phyloP scores from a whole-genome alignment of 2,888 invertebrate species.

The Mamestra brassicae region DNA sequence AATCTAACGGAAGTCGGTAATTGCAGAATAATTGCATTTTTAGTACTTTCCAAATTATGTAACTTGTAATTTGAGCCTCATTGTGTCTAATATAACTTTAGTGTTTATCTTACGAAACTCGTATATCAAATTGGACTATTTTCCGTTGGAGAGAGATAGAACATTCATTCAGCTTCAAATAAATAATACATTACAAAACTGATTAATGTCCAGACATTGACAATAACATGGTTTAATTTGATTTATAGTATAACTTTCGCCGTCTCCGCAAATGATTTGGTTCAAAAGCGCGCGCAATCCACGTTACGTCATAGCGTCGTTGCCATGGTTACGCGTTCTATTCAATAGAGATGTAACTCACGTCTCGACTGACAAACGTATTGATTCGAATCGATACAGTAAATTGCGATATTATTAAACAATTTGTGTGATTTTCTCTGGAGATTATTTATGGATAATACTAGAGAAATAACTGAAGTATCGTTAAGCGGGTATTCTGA shows the following conservation, averaged over 20 bases:
- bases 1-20: slow-evolving; percentile 25
- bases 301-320: slow-evolving; percentile 63
- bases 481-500: not conserved
- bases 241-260: slow-evolving; percentile 86
- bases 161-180: slow-evolving; percentile 60
- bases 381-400: slow-evolving; percentile 28
- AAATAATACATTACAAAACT: slow-evolving; percentile 69
- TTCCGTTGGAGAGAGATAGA: slow-evolving; percentile 57
- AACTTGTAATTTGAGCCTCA: slow-evolving; percentile 37
- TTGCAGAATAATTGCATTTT: slow-evolving; percentile 17
- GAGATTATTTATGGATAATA: slow-evolving; percentile 8
- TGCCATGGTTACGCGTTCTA: slow-evolving; percentile 57
- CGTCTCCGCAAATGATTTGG: slow-evolving; percentile 81
- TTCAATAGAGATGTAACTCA: slow-evolving; percentile 43
- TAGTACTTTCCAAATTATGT: slow-evolving; percentile 56
- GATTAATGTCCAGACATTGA: slow-evolving; percentile 78
- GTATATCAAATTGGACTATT: slow-evolving; percentile 49
- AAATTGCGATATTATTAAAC: slow-evolving; percentile 22
- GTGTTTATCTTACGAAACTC: slow-evolving; percentile 52
- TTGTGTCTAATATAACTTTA: slow-evolving; percentile 34
- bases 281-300: slow-evolving; percentile 68
- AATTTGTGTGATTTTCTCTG: slow-evolving; percentile 29
- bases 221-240: slow-evolving; percentile 78
- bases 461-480: slow-evolving; percentile 6
- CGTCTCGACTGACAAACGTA: slow-evolving; percentile 17